Evolutionary conservation across 2,888 invertebrate species (phyloP).

Genomic region (Priocnemis perturbator): DNA sequence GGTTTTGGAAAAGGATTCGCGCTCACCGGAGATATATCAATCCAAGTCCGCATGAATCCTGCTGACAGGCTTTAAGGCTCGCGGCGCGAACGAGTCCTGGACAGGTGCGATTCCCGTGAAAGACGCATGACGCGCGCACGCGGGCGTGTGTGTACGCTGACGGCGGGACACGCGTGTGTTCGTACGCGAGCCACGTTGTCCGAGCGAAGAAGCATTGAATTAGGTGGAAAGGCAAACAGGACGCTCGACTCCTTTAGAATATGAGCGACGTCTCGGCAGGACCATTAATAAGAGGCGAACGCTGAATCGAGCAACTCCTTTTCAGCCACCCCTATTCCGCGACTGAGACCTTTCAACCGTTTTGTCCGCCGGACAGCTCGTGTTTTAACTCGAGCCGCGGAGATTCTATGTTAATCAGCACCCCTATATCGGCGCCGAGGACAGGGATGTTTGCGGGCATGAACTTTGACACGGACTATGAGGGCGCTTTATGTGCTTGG

Average conservation of each 20-base stretch:
- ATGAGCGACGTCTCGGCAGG: conserved; percentile 44
- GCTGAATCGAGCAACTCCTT: conserved; percentile 33
- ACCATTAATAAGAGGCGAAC: conserved; percentile 57
- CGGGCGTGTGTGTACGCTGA: conserved; percentile 3
- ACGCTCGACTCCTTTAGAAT: conserved; percentile 46
- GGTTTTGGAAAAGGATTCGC: conserved; percentile 43
- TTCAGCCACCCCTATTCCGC: conserved; percentile 5
- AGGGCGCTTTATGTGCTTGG: no score
- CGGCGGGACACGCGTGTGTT: no score
- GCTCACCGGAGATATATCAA: conserved; percentile 61
- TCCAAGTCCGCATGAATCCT: conserved; percentile 64
- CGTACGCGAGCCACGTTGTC: not conserved
- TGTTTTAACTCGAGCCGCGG: no score
- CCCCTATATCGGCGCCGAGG: no score
- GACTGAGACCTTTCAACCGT: no score
- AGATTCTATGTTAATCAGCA: no score
- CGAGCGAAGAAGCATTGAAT: conserved; percentile 53
- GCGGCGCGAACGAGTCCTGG: conserved; percentile 58
- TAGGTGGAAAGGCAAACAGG: conserved; percentile 60
- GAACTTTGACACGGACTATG: no score
- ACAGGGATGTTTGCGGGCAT: no score
- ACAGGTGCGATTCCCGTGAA: conserved; percentile 65
- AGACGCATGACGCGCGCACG: conserved; percentile 41
- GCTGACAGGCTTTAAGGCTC: conserved; percentile 64
- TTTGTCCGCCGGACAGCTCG: no score